Evolutionary conservation across 2,113 vertebrate species (phyloP), one percentile per base, ranked within the genome.

Genomic region (Patagioenas fasciata): DNA sequence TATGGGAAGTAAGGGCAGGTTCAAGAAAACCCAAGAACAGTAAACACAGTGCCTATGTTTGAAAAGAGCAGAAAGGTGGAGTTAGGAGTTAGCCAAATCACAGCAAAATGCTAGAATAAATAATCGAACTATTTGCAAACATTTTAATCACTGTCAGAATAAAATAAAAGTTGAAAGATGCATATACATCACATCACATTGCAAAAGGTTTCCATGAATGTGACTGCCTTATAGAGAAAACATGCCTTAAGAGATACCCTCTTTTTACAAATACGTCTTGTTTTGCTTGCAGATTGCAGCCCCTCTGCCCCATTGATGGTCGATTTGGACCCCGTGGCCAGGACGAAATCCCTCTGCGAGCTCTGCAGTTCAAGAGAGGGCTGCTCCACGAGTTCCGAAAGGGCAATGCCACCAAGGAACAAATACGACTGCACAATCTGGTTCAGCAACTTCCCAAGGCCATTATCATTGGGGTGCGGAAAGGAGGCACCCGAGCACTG

Each of bases 381-480:
- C 97, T 99, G 62, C 97, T 99, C 62, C 98, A 99, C 6, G 99
- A 99, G 85, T 98, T 99, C 74, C 98, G 98, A 38, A 99, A 98
- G 82, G 98, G 98, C 91, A 99, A 99, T 96, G 95, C 97, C 86
- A 99, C 98, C 85, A 99, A 98, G 96, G 98, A 99, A 92, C 99
- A 99, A 97, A 98, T 98, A 86, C 98, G 87, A 81, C 98, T 98
- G 88, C 98, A 99, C 96, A 98, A 98, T 88, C 97, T 99, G 96
- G 98, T 99, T 85, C 99, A 99, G 97, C 99, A 99, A 91, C 98
- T 99, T 91, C 99, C 99, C 61, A 98, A 98, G 92, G 99, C 99
- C 97, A 99, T 99, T 87, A 99, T 99, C 97, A 99, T 99, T 1
- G 99, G 99, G 17, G 99, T 99, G 66, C 97, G 99, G 79, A 99